phyloP scores from a whole-genome alignment of 2,888 invertebrate genomes.

The Aleiodes alternator region DNA sequence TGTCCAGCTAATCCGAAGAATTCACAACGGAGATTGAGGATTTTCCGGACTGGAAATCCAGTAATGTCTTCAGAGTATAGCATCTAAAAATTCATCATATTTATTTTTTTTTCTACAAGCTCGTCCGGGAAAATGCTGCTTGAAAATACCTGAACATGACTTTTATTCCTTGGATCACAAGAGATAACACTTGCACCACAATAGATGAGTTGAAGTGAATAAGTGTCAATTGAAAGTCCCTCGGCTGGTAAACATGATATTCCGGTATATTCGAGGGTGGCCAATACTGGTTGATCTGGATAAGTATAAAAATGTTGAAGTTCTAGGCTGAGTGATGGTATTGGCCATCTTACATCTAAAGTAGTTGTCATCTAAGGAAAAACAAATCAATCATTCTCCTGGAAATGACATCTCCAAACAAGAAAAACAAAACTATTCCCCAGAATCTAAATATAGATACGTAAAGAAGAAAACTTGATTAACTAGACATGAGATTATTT shows the following conservation, averaged over 20 bases:
- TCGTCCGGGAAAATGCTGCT: neutral
- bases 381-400: neutral
- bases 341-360: constrained; percentile 90
- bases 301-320: constrained; percentile 88
- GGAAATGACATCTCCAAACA: neutral
- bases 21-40: constrained; percentile 83
- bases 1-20: constrained; percentile 89
- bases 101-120: neutral
- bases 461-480: no score
- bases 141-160: constrained; percentile 75
- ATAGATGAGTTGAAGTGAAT: constrained; percentile 84
- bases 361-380: constrained; percentile 69
- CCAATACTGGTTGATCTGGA: constrained; percentile 85
- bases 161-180: constrained; percentile 80
- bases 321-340: constrained; percentile 83
- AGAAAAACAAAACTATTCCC: no score
- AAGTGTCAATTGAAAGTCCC: constrained; percentile 77
- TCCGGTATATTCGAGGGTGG: constrained; percentile 85
- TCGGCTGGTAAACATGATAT: constrained; percentile 79
- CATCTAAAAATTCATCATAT: constrained; percentile 75
- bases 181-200: constrained; percentile 86
- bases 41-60: constrained; percentile 83
- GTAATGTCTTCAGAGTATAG: constrained; percentile 87
- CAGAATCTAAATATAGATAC: no score
- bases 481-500: no score